phyloP scores from a whole-genome alignment of 1,140 invertebrate species.

The Globodera ellingtonae region DNA sequence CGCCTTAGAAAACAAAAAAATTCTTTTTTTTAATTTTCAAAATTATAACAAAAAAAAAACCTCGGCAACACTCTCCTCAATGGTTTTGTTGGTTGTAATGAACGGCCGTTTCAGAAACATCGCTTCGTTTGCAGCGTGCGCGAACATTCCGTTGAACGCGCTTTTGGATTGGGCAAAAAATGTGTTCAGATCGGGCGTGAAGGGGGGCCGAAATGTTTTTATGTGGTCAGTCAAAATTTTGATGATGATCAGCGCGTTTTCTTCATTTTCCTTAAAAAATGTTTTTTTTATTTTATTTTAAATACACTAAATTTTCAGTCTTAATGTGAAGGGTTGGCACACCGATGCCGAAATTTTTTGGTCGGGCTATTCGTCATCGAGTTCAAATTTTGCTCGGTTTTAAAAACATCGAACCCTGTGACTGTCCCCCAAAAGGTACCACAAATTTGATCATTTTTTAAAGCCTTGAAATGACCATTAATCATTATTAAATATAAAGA shows the following conservation, averaged over 20 bases:
- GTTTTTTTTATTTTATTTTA: background rate
- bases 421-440: no score
- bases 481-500: background rate
- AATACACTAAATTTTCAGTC: background rate
- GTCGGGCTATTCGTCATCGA: no score
- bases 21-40: background rate
- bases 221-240: constrained; percentile 48
- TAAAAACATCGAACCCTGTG: no score
- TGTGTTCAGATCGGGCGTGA: constrained; percentile 28
- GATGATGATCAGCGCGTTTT: constrained; percentile 48
- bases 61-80: constrained; percentile 37
- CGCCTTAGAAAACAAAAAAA: constrained; percentile 11
- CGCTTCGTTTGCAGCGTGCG: constrained; percentile 27
- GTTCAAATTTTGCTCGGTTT: no score
- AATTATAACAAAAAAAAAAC: constrained; percentile 16
- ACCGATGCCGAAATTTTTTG: no score
- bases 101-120: constrained; percentile 36
- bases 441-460: no score
- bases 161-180: constrained; percentile 43
- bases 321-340: no score
- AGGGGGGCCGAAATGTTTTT: constrained; percentile 44
- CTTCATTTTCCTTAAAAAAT: constrained; percentile 43
- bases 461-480: no score
- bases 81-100: constrained; percentile 27
- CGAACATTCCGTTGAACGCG: constrained; percentile 39